Evolutionary conservation across 2,888 invertebrate genomes (phyloP), one percentile per base, ranked within the genome.

Genomic region (Ferrisia virgata): DNA sequence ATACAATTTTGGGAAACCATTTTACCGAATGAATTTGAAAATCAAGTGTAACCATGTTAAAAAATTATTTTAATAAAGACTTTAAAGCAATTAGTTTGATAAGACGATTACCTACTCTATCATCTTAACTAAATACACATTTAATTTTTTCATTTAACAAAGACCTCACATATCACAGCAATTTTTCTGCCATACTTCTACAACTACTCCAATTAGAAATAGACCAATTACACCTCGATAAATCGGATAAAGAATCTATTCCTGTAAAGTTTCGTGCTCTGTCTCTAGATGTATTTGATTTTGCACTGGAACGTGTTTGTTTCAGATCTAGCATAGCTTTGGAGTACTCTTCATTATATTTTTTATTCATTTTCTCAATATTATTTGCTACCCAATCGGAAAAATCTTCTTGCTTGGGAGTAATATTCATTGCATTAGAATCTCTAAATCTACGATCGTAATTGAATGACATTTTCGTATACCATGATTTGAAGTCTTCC

Each of bases 401-500:
- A 18, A 76, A 76, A 76, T 76, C 72, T 76, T 76, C 36, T 33
- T 36, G 18, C 9, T 36, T 18, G 9, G 36, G 72, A 18, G 18
- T 33, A n/a, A 76, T 76, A 36, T 76, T 36, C 36, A 36, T 76
- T 76, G 33, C 6, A 9, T 33, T 9, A 36, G 8, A 9, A 36
- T 76, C 18, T 76, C 36, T 76, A 36, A 36, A 76, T 36, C 72
- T 22, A 76, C 36, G 72, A 36, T 76, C 72, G 36, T 33, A 76
- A 33, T 36, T 36, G 11, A 36, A 76, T 9, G 72, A 36, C 72
- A 76, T 76, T 36, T 36, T 76, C 18, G 22, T 33, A 36, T 36
- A 76, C 72, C 72, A 76, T 25, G 72, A 76, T 22, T 76, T 76
- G 18, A 76, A 76, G 13, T 76, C 72, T 36, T 76, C 36, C 22